Percentiles rank a stretch among this genome's conserved stretches.
phyloP scores from a whole-genome alignment of 1,140 invertebrate genomes.

The Oryctes rhinoceros region DNA sequence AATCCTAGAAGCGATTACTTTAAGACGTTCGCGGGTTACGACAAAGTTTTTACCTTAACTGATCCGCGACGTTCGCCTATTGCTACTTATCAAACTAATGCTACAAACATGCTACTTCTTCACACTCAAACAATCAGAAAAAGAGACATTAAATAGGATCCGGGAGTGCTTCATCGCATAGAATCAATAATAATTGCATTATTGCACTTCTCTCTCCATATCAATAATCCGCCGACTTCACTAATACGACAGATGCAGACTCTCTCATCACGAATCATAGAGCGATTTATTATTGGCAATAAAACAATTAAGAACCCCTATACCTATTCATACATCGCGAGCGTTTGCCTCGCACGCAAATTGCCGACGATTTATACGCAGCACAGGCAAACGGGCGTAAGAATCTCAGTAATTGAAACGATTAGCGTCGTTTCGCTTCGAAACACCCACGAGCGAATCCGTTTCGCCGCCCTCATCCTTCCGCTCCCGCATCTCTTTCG shows the following conservation, averaged over 20 bases:
- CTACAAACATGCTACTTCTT: not conserved
- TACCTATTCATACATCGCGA: conserved; percentile 19
- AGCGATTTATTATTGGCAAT: conserved; percentile 32
- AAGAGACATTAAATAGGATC: not conserved
- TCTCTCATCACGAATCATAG: conserved; percentile 2
- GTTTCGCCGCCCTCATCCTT: not conserved
- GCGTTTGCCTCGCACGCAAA: conserved; percentile 35
- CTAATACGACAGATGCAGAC: not conserved
- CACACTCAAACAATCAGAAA: not conserved
- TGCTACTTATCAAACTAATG: too few species aligned
- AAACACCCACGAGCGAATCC: conserved; percentile 46
- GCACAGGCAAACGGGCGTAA: conserved; percentile 48
- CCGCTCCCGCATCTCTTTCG: not conserved
- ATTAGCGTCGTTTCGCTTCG: conserved; percentile 46
- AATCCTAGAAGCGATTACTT: too few species aligned
- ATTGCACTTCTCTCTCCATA: not conserved
- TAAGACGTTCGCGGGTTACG: too few species aligned
- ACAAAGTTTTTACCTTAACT: too few species aligned
- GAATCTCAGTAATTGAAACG: conserved; percentile 52
- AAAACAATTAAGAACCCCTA: conserved; percentile 49
- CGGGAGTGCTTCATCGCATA: not conserved
- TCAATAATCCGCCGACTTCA: not conserved
- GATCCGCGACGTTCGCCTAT: too few species aligned
- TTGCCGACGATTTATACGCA: conserved; percentile 42
- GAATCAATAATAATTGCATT: not conserved